Evolutionary conservation across 2,797 vertebrate genomes (phyloP).

Genomic region (Poliocrania exsul): DNA sequence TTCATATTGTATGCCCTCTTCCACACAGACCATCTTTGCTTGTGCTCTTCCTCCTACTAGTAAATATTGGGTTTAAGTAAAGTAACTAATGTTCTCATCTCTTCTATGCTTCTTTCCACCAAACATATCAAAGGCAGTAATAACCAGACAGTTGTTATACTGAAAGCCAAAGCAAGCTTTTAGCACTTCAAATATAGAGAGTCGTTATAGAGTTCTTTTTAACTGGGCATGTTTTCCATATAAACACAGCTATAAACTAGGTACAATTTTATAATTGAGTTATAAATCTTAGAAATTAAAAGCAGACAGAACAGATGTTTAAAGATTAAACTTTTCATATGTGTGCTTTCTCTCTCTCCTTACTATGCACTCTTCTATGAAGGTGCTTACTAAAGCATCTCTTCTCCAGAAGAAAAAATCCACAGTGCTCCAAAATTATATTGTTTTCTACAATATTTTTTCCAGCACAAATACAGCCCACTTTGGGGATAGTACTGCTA

Average conservation of each 20-base stretch:
- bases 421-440: background rate
- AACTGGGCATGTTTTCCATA: background rate
- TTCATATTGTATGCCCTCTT: background rate
- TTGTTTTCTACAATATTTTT: background rate
- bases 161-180: background rate
- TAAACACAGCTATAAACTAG: background rate
- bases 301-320: background rate
- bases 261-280: background rate
- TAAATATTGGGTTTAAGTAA: background rate
- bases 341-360: background rate
- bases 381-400: background rate
- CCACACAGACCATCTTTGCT: background rate
- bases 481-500: background rate
- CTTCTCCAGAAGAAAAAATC: background rate
- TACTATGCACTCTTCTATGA: background rate
- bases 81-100: background rate
- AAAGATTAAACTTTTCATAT: background rate
- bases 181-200: background rate
- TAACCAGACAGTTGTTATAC: background rate
- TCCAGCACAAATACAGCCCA: background rate
- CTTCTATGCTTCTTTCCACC: background rate
- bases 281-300: background rate
- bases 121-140: background rate
- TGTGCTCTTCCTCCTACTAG: background rate
- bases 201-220: background rate